Base-by-base conservation (phyloP, 2,113 vertebrate genomes). In the Callionymus lyra region DNA sequence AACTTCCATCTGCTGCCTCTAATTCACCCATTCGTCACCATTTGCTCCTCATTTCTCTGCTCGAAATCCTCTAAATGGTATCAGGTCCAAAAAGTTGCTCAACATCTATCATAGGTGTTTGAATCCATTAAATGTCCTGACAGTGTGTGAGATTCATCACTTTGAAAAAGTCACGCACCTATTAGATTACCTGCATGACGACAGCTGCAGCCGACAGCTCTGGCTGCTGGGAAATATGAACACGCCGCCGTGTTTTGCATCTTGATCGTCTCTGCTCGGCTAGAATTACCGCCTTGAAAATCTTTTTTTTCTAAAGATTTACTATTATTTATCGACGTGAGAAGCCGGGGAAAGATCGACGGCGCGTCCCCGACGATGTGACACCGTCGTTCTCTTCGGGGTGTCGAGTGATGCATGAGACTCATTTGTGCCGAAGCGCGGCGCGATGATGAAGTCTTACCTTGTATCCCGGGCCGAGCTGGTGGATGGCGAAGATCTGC, bases 401-500 rank as follows among this genome's bases (percentile, higher is more conserved):
- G 31, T 47, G 56, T 27, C 27, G 47, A 41, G 45, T 14, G 9
- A 2, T n/a, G 16, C 34, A 31, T 50, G 41, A 43, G 40, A 50
- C 2, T 53, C 49, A 65, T 34, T 37, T 12, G 2, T 32, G 2
- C 19, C 19, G 2, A 50, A 51, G 6, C 6, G 27, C 16, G 31
- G 12, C 16, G 38, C 44, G 34, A 31, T 53, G 43, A 41, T 16
- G 16, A 6, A 16, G 16, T 32, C n/a, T 6, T 87, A 98, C 95
- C 94, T 99, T 99, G 81, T 99, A 99, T 60, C 94, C 93, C 37
- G 95, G 93, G 72, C 94, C 95, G 34, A 99, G 85, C 65, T 99
- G 95, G 84, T 99, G 95, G 75, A 99, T 90, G 67, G 95, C 95
- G 72, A 99, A 98, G 79, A 99, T 98, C 80, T 99, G 95, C 31